These are phyloP conservation scores for Rhinichthys osculus DNA, from an alignment of 2,797 vertebrate genomes.

Conservation along the genomic window DNA sequence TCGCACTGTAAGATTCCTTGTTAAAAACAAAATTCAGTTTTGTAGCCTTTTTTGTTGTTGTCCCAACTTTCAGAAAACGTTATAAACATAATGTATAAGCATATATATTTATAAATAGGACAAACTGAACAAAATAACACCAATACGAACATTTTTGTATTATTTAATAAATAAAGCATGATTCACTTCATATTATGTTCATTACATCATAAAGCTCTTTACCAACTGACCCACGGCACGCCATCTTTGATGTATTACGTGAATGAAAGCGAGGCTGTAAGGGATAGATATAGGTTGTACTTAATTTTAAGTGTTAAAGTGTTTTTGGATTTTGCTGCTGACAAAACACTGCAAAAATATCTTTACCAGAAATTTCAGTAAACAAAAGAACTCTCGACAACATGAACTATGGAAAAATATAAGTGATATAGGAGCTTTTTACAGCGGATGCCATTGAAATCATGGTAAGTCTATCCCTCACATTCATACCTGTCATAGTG, in stretches of 20 bases:
- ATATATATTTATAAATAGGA: neutral
- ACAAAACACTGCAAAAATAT: neutral
- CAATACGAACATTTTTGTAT: neutral
- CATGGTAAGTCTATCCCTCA: neutral
- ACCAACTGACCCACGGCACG: neutral
- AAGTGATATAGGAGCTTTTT: neutral
- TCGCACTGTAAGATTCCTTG: neutral
- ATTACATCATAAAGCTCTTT: slow-evolving; percentile 9
- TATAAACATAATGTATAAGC: neutral
- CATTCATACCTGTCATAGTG: neutral
- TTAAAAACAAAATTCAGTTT: neutral
- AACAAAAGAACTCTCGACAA: neutral
- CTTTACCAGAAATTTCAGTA: neutral
- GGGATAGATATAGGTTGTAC: neutral
- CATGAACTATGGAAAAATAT: neutral
- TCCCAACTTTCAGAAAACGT: neutral
- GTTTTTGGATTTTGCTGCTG: neutral
- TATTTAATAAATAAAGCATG: slow-evolving; percentile 10
- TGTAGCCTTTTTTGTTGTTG: neutral
- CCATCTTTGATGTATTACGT: neutral
- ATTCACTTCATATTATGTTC: neutral
- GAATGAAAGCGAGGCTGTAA: neutral
- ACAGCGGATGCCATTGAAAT: neutral
- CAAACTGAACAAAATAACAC: neutral
- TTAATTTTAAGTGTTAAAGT: neutral